A percentile compares a stretch with the other conserved stretches of the same genome.
Evolutionary conservation across 2,113 vertebrate genomes (phyloP).

Genomic region (Cochlearius cochlearius): DNA sequence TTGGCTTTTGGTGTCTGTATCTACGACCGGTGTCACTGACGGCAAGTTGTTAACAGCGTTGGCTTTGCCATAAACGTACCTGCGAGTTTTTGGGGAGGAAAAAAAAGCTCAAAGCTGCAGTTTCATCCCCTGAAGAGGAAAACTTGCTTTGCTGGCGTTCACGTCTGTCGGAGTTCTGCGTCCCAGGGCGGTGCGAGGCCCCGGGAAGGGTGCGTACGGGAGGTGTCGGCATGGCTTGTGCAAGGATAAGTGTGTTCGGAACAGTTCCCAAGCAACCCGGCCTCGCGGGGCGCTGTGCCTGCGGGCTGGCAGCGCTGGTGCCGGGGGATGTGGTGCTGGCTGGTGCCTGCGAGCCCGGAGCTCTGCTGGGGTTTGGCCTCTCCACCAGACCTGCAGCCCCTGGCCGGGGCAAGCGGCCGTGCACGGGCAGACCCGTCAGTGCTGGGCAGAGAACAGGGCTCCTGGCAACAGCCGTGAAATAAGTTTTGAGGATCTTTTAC

Average conservation of each 20-base stretch:
- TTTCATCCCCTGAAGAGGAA: neutral
- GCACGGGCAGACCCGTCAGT: fast-evolving
- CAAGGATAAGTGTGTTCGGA: fast-evolving
- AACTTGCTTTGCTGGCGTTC: neutral
- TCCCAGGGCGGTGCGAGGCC: neutral
- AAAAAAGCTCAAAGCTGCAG: neutral
- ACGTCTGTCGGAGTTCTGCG: fast-evolving
- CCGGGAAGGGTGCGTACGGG: fast-evolving
- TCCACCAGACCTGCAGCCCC: fast-evolving
- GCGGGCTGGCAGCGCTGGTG: fast-evolving
- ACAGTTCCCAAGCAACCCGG: fast-evolving
- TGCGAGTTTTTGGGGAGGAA: neutral
- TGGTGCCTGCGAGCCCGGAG: fast-evolving
- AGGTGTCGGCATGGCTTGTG: neutral
- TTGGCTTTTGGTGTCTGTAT: neutral
- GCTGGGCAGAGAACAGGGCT: neutral
- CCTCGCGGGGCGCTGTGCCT: neutral
- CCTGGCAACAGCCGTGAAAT: neutral
- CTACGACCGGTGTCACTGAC: neutral
- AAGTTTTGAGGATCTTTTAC: neutral
- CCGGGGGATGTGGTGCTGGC: fast-evolving
- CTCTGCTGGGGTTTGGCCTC: neutral
- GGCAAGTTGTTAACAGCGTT: neutral
- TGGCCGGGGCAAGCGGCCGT: neutral
- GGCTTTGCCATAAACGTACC: neutral